Percentiles rank a stretch among this genome's conserved stretches.
These are phyloP conservation scores for Champsocephalus gunnari DNA, from an alignment of 2,797 vertebrate genomes.

Conservation along the genomic window DNA sequence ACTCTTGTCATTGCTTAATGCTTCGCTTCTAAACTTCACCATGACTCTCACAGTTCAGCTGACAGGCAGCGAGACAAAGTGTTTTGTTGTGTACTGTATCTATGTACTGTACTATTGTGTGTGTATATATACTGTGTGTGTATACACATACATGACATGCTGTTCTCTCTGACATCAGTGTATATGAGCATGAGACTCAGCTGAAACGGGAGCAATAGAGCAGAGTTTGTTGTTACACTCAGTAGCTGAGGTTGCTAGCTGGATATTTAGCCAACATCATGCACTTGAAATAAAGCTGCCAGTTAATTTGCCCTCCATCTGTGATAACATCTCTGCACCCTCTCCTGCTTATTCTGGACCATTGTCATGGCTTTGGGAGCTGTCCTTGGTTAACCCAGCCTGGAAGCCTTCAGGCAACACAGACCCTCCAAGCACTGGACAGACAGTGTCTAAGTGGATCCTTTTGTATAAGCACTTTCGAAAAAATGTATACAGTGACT, in stretches of 20 bases:
- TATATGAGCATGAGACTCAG: background rate
- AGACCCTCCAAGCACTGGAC: background rate
- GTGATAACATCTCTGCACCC: slow-evolving; percentile 68
- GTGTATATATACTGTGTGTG: background rate
- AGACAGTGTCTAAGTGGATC: background rate
- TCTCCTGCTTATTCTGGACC: slow-evolving; percentile 74
- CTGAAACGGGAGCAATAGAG: slow-evolving; percentile 13
- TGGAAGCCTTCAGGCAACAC: slow-evolving; percentile 1
- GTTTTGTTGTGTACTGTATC: no score
- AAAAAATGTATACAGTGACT: background rate
- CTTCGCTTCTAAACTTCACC: background rate
- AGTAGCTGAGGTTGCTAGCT: slow-evolving; percentile 8
- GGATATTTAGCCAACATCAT: background rate
- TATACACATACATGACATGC: no score
- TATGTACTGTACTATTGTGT: no score
- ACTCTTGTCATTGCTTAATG: slow-evolving; percentile 2
- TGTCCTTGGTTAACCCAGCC: slow-evolving; percentile 34
- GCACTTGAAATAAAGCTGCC: background rate
- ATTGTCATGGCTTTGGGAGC: slow-evolving; percentile 44
- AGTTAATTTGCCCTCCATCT: slow-evolving; percentile 34
- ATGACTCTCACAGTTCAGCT: background rate
- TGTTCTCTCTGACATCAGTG: slow-evolving; percentile 1
- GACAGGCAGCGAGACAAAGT: no score
- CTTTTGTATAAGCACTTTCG: background rate
- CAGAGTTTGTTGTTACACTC: background rate